Percentiles rank a stretch among this genome's conserved stretches.
phyloP scores from a whole-genome alignment of 2,888 invertebrate genomes.

The Drosophila testacea region DNA sequence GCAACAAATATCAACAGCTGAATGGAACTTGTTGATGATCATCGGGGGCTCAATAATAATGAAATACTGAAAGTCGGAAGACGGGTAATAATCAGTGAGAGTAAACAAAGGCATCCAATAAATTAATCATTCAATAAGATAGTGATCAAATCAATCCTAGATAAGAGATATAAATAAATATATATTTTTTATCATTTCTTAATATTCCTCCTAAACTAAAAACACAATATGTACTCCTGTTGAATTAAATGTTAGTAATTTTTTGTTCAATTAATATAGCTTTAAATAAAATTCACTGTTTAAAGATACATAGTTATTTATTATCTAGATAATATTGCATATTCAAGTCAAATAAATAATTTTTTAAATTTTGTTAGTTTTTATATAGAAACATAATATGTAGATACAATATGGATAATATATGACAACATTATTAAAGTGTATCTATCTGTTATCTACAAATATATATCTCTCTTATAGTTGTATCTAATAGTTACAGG shows the following conservation, averaged over 20 bases:
- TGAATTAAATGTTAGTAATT: too few relatives aligned
- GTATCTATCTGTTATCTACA: neutral
- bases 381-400: too few relatives aligned
- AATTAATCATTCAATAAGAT: neutral
- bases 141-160: neutral
- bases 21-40: slow-evolving; percentile 38
- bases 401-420: too few relatives aligned
- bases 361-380: too few relatives aligned
- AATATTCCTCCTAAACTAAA: neutral
- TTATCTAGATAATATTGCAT: too few relatives aligned
- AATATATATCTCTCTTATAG: neutral
- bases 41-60: slow-evolving; percentile 27
- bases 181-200: neutral
- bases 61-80: slow-evolving; percentile 7
- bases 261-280: too few relatives aligned
- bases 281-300: too few relatives aligned
- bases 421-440: too few relatives aligned
- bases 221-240: too few relatives aligned
- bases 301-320: too few relatives aligned
- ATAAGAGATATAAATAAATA: neutral
- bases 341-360: too few relatives aligned
- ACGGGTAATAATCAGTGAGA: slow-evolving; percentile 11
- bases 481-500: neutral
- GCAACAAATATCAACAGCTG: slow-evolving; percentile 16
- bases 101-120: slow-evolving; percentile 21